Evolutionary conservation across 2,888 invertebrate species (phyloP).

Genomic region (Chaetoderma sp.): DNA sequence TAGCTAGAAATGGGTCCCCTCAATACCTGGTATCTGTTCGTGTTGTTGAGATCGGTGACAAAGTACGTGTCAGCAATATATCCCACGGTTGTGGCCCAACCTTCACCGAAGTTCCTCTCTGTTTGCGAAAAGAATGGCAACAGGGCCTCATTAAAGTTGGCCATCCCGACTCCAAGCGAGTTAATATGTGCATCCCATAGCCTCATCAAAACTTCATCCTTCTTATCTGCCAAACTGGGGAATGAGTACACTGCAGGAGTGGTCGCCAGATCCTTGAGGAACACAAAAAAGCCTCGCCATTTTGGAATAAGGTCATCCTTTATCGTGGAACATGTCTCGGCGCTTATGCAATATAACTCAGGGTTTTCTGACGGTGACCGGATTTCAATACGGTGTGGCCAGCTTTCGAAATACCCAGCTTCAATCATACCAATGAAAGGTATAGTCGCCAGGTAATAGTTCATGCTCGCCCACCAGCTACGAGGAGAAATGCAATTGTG

Average conservation of each 20-base stretch:
- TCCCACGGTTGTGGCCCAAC: constrained; percentile 21
- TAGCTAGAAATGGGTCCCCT: too few species aligned
- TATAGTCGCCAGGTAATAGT: constrained; percentile 25
- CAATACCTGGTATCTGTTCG: constrained; percentile 15
- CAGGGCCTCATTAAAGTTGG: background rate
- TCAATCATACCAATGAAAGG: constrained; percentile 24
- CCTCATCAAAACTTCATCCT: background rate
- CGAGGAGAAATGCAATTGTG: constrained; percentile 3
- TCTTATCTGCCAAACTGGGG: background rate
- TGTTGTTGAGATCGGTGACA: constrained; percentile 14
- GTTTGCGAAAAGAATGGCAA: background rate
- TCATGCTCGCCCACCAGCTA: constrained; percentile 33
- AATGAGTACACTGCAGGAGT: background rate
- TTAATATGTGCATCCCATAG: background rate
- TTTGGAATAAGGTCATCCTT: background rate
- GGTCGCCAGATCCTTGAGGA: background rate
- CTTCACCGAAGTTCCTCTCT: constrained; percentile 19
- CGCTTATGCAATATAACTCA: background rate
- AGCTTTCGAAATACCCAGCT: constrained; percentile 6
- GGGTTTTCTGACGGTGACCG: background rate
- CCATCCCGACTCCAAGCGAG: background rate
- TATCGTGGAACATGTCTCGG: background rate
- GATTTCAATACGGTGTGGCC: background rate
- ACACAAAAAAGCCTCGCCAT: background rate
- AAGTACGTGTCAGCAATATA: constrained; percentile 21